Base-by-base conservation (phyloP, 2,888 invertebrate species). In the Synergus japonicus region DNA sequence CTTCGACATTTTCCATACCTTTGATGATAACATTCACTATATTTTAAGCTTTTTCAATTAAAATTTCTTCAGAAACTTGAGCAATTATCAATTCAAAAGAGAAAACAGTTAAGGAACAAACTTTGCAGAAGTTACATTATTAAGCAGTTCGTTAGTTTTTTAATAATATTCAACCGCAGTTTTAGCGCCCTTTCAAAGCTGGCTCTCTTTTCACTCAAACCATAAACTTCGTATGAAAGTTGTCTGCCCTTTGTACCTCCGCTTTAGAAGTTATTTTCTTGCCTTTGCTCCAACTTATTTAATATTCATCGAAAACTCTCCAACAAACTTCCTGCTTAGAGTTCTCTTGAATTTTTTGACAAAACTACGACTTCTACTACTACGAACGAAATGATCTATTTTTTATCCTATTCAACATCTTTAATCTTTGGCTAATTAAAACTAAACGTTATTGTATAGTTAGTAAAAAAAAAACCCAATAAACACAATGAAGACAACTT, bases 191-290 rank as follows among this genome's bases (percentile, higher is more conserved):
- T 54, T 73, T 54, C 29, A 49, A 49, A 69, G 44, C 49, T 54
- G n/a, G 29, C 54, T 73, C 73, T 73, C 49, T 73, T 73, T 73
- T 73, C 73, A 73, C 49, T 73, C 5, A 3, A 54, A 73, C 73
- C 69, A 73, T 54, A 73, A 73, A 73, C 73, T 73, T 73, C 37
- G 73, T n/a, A 54, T n/a, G n/a, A 46, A 73, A 73, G 73, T 73
- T 73, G 37, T 73, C 15, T 49, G 54, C 54, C 73, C 73, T 73
- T 73, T 73, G 73, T 73, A 49, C 54, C 54, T 54, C 54, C 37
- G 37, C 73, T 73, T 54, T 54, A 29, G 15, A 73, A 73, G 73
- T 54, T 54, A 73, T 73, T 73, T 73, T 29, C 73, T 49, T 49
- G 49, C 49, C n/a, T 73, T 73, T 73, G 1, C 73, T 15, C n/a